Evolutionary conservation across 2,113 vertebrate species (phyloP).

Genomic region (Callipepla squamata): DNA sequence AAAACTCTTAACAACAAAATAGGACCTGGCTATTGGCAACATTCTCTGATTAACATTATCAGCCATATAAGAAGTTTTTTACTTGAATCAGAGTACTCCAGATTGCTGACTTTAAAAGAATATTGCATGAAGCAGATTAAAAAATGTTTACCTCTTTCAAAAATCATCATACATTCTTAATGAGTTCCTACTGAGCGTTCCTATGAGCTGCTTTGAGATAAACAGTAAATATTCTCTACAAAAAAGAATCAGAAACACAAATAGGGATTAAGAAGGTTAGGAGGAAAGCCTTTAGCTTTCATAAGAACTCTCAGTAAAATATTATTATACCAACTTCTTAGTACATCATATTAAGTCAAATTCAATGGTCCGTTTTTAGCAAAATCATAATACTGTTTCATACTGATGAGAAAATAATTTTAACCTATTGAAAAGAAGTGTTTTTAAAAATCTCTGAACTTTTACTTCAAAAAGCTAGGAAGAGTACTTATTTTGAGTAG

Average conservation of each 20-base stretch:
- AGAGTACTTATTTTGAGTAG: neutral
- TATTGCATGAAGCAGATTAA: neutral
- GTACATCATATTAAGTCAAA: constrained; percentile 7
- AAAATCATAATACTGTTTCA: constrained; percentile 42
- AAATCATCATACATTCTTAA: neutral
- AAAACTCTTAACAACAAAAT: neutral
- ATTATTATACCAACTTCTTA: constrained; percentile 37
- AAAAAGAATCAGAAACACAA: neutral
- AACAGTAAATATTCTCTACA: neutral
- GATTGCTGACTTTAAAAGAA: neutral
- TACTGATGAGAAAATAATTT: constrained; percentile 34
- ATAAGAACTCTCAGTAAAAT: neutral
- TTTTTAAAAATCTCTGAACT: neutral
- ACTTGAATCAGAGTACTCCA: neutral
- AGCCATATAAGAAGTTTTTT: neutral
- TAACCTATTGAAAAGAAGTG: neutral
- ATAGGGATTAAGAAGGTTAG: neutral
- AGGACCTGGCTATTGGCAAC: neutral
- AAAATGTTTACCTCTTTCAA: neutral
- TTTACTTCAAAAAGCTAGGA: neutral
- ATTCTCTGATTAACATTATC: neutral
- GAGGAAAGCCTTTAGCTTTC: neutral
- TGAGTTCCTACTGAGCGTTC: neutral
- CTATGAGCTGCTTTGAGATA: neutral
- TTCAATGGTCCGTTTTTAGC: constrained; percentile 1